A percentile compares a stretch with the other conserved stretches of the same genome.
phyloP scores from a whole-genome alignment of 2,888 invertebrate genomes.

The Cheilosia soror region DNA sequence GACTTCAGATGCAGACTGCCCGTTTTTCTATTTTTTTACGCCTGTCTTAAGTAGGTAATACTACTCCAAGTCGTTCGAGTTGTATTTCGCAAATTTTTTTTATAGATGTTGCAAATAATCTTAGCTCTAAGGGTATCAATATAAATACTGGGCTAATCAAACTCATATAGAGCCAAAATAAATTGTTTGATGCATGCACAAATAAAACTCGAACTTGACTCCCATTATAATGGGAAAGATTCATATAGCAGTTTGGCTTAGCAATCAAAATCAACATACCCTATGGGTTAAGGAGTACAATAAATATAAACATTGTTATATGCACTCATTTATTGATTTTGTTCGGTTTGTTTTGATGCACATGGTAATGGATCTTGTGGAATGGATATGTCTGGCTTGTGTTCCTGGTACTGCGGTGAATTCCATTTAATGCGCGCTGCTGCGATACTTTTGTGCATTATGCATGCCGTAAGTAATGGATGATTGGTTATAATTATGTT shows the following conservation, averaged over 20 bases:
- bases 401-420: constrained; percentile 12
- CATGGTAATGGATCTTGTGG: constrained; percentile 26
- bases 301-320: not conserved
- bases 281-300: constrained; percentile 1
- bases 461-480: constrained; percentile 40
- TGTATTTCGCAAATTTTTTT: too few species aligned
- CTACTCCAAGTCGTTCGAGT: too few species aligned
- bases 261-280: not conserved
- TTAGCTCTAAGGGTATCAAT: too few species aligned
- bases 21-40: too few species aligned
- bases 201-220: too few species aligned
- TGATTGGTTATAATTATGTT: constrained; percentile 43
- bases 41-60: too few species aligned
- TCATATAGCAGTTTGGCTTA: not conserved
- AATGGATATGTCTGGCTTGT: not conserved
- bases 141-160: not conserved
- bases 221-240: too few species aligned
- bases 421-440: constrained; percentile 1
- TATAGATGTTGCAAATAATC: too few species aligned
- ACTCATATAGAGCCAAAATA: not conserved
- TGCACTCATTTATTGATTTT: constrained; percentile 30
- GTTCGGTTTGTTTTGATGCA: constrained; percentile 19
- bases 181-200: too few species aligned
- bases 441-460: constrained; percentile 23
- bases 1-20: too few species aligned